Evolutionary conservation across 1,140 invertebrate genomes (phyloP).

Genomic region (Pomacea maculata): DNA sequence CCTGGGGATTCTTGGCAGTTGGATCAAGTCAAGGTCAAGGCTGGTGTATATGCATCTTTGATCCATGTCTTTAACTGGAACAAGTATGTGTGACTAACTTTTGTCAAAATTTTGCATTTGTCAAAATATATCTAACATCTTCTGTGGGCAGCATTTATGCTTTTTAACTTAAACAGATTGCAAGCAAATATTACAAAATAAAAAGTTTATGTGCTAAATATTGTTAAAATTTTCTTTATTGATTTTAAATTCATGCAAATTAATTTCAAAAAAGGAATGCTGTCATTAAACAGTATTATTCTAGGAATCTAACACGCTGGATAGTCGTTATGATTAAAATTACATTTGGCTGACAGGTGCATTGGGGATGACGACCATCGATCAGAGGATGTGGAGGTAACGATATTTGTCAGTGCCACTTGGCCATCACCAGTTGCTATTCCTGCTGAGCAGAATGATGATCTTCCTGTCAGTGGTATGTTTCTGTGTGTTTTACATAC

Average conservation of each 20-base stretch:
- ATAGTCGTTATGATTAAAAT: background rate
- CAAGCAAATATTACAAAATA: too few species aligned
- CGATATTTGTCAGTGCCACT: conserved; percentile 29
- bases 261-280: too few species aligned
- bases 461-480: conserved; percentile 38
- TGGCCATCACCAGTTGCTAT: conserved; percentile 41
- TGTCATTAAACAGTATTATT: background rate
- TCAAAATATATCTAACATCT: too few species aligned
- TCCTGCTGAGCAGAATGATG: conserved; percentile 21
- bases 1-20: conserved; percentile 45
- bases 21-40: conserved; percentile 45
- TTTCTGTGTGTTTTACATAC: background rate
- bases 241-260: too few species aligned
- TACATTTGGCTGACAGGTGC: conserved; percentile 29
- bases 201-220: too few species aligned
- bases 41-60: conserved; percentile 31
- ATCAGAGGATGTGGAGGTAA: conserved; percentile 36
- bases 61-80: conserved; percentile 27
- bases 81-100: conserved; percentile 30
- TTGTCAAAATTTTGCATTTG: too few species aligned
- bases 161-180: too few species aligned
- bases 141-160: too few species aligned
- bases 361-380: conserved; percentile 34
- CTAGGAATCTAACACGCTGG: too few species aligned
- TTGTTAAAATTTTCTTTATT: too few species aligned